Conservation (phyloP, 1,140 invertebrate genomes). For the Saccostrea echinata region DNA sequence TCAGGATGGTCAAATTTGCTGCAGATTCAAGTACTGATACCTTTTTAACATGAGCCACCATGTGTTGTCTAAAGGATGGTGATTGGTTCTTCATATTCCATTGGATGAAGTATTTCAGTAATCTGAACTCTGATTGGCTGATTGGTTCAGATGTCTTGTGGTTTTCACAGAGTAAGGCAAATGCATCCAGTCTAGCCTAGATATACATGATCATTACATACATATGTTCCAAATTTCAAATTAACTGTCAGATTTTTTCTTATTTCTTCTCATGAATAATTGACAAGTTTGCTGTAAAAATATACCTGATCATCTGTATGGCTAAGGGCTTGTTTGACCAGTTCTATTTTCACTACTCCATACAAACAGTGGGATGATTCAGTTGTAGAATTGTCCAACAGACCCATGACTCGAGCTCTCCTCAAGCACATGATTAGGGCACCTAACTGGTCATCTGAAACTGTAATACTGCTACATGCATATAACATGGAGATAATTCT, state of each 20-base stretch:
- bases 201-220: neutral
- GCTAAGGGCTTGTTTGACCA: constrained; percentile 77
- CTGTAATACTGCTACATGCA: neutral
- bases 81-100: constrained; percentile 88
- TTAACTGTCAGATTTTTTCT: too few relatives aligned
- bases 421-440: constrained; percentile 75
- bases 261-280: neutral
- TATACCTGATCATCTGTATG: constrained; percentile 79
- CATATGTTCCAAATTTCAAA: neutral
- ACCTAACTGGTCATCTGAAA: constrained; percentile 60
- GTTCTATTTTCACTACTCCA: constrained; percentile 73
- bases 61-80: constrained; percentile 82
- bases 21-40: constrained; percentile 64
- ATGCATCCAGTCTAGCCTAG: constrained; percentile 82
- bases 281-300: too few relatives aligned
- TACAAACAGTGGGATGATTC: constrained; percentile 66
- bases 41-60: constrained; percentile 80
- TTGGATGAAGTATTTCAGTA: constrained; percentile 85
- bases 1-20: neutral
- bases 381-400: constrained; percentile 58
- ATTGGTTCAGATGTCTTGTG: constrained; percentile 87
- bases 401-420: constrained; percentile 69
- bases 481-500: too few relatives aligned
- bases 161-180: constrained; percentile 88
- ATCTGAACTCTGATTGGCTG: constrained; percentile 83